These are phyloP conservation scores for Octodonta nipae DNA, from an alignment of 2,888 invertebrate genomes.

Conservation along the genomic window DNA sequence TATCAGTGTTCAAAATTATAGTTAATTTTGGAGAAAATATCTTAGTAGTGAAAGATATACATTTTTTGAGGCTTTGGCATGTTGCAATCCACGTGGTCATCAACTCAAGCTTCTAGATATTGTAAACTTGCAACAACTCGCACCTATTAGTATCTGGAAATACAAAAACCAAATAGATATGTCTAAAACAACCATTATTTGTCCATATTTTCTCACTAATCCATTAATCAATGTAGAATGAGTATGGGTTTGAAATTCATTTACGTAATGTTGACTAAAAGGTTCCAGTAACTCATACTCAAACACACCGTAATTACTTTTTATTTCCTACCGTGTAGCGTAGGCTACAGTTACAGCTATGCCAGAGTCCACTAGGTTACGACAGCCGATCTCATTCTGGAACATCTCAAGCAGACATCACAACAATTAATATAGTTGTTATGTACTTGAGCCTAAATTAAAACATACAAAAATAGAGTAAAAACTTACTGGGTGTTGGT, in stretches of 20 bases:
- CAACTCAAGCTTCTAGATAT: conserved; percentile 24
- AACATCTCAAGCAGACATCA: conserved; percentile 41
- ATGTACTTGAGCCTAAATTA: conserved; percentile 14
- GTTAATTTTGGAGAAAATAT: no score
- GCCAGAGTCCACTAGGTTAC: conserved; percentile 31
- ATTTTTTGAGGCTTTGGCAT: conserved; percentile 21
- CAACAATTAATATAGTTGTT: conserved; percentile 35
- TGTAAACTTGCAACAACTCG: conserved; percentile 22
- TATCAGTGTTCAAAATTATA: no score
- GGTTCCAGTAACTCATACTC: conserved; percentile 25
- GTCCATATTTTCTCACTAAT: conserved; percentile 9
- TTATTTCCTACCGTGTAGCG: conserved; percentile 37
- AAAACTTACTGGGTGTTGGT: conserved; percentile 9
- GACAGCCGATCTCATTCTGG: conserved; percentile 36
- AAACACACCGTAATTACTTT: conserved; percentile 25
- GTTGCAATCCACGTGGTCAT: conserved; percentile 21
- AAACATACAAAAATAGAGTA: background rate
- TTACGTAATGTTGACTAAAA: background rate
- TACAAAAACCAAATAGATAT: conserved; percentile 39
- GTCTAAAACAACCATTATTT: conserved; percentile 26
- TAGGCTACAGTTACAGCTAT: conserved; percentile 30
- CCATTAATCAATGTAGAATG: conserved; percentile 11
- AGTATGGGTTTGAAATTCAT: conserved; percentile 16
- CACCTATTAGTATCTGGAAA: conserved; percentile 37
- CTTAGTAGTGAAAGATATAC: no score